Base-by-base conservation (phyloP, 2,113 vertebrate genomes). In the Myanophis thanlyinensis region DNA sequence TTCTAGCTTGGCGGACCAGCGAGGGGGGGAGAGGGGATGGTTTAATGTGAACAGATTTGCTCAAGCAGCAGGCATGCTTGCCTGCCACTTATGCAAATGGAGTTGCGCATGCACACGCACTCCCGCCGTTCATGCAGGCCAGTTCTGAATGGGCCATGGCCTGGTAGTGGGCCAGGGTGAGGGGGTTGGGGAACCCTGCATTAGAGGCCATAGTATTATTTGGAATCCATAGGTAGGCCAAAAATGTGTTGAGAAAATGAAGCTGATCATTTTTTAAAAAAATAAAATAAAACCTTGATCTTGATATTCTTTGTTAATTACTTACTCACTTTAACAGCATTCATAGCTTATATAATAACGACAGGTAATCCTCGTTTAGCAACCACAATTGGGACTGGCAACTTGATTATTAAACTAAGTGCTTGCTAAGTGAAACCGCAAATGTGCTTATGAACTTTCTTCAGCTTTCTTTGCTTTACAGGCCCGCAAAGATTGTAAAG, bases 41-140 rank as follows among this genome's bases (percentile, higher is more conserved):
- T 67, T n/a, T 12, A 27, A n/a, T 13, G 30, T 0, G 12, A 67
- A 12, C 30, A 0, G 25, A 67, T 67, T n/a, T n/a, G 59, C 1
- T 1, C 0, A 1, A 67, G 59, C 30, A 67, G 59, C 4, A 67
- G 59, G 59, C 30, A 67, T 5, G 12, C 59, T 67, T 4, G 5
- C 30, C 30, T 3, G 0, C 59, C 30, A 13, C 56, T n/a, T 0
- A 1, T 2, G 59, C 59, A 67, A 67, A 67, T 67, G 59, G 12
- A 67, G 13, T 8, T 67, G 11, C 0, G 11, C 27, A 62, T 12
- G 11, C 3, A 9, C 54, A 56, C 2, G 23, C 59, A n/a, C 0
- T 0, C 30, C 12, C 0, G 4, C 11, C 59, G n/a, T 30, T n/a
- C 12, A 3, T 0, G 30, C 59, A n/a, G 11, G 4, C 59, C 30